phyloP scores from a whole-genome alignment of 1,140 invertebrate species.

The Ips nitidus region DNA sequence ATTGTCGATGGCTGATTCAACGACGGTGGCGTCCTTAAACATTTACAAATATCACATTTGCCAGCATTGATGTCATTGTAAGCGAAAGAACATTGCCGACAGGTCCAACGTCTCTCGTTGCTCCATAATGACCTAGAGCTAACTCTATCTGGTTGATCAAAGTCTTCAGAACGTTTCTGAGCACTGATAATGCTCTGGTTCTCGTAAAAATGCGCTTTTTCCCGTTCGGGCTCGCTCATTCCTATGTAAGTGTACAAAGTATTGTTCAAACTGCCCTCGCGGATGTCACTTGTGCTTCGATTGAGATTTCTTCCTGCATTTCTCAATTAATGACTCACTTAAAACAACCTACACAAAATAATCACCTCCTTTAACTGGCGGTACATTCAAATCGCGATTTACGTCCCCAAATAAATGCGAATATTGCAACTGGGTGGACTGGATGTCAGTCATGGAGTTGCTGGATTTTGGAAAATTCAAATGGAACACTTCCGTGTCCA shows the following conservation, averaged over 20 bases:
- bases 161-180: slow-evolving; percentile 44
- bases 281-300: slow-evolving; percentile 46
- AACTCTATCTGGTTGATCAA: neutral
- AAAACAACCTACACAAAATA: no score
- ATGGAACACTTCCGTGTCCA: slow-evolving; percentile 51
- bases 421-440: slow-evolving; percentile 37
- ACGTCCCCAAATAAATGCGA: slow-evolving; percentile 26
- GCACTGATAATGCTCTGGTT: slow-evolving; percentile 49
- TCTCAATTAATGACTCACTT: neutral
- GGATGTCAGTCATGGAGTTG: slow-evolving; percentile 51
- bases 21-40: slow-evolving; percentile 63
- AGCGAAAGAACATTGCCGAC: slow-evolving; percentile 82
- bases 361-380: neutral
- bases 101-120: slow-evolving; percentile 77
- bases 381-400: slow-evolving; percentile 23
- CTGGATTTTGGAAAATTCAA: slow-evolving; percentile 47
- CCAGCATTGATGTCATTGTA: slow-evolving; percentile 80
- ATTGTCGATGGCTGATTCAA: slow-evolving; percentile 68
- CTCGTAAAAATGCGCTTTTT: slow-evolving; percentile 47
- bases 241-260: slow-evolving; percentile 63
- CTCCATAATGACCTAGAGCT: slow-evolving; percentile 1
- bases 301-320: slow-evolving; percentile 40
- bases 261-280: slow-evolving; percentile 32
- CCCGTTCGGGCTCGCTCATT: slow-evolving; percentile 56
- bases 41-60: slow-evolving; percentile 78